phyloP scores from a whole-genome alignment of 2,888 invertebrate genomes.

The Dichetophora obliterata region DNA sequence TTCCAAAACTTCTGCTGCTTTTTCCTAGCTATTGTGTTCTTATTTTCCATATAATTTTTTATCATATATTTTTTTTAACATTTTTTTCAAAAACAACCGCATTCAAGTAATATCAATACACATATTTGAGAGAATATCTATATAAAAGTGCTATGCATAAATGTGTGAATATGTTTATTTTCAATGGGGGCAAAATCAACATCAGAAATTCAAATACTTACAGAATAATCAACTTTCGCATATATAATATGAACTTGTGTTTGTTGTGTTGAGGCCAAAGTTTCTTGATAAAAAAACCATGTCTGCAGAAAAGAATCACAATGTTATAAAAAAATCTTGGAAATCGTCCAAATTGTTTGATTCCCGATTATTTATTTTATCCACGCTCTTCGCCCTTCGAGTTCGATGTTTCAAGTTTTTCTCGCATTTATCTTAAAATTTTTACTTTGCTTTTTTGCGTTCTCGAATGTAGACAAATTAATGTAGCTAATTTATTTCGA shows the following conservation, averaged over 20 bases:
- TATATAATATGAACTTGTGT: constrained; percentile 20
- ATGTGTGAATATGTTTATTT: constrained; percentile 6
- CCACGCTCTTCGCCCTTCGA: no score
- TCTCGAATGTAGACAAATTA: no score
- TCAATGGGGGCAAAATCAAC: constrained; percentile 3
- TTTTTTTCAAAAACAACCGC: constrained; percentile 9
- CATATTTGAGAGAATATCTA: neutral
- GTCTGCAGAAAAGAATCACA: neutral
- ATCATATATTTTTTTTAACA: neutral
- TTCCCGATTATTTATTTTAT: no score
- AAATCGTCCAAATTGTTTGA: constrained; percentile 14
- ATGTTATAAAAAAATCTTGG: neutral
- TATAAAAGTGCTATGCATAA: neutral
- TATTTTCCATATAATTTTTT: neutral
- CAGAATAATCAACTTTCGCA: constrained; percentile 36
- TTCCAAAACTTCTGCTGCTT: constrained; percentile 19
- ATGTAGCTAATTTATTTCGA: no score
- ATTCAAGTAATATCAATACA: neutral
- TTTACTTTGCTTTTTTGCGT: no score
- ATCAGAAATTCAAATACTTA: constrained; percentile 29
- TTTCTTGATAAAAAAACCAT: neutral
- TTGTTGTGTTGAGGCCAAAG: neutral
- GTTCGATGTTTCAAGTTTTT: no score
- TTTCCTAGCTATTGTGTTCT: neutral
- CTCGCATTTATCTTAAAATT: no score